Evolutionary conservation across 1,140 invertebrate species (phyloP).

Genomic region (Phymastichus coffea): DNA sequence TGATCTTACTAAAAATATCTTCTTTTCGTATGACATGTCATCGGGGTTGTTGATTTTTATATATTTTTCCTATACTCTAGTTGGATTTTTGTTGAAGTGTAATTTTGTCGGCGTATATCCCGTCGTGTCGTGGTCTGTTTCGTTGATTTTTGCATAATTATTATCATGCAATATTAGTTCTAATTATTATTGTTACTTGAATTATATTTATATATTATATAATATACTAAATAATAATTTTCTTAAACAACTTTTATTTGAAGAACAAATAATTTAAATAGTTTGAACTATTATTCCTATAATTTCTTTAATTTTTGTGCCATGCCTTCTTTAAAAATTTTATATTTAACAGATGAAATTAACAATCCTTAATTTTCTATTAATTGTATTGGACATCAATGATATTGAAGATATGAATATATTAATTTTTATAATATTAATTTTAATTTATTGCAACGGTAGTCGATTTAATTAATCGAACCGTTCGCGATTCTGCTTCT

Average conservation of each 20-base stretch:
- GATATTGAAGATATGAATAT: conserved; percentile 71
- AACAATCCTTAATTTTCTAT: conserved; percentile 57
- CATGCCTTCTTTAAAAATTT: conserved; percentile 60
- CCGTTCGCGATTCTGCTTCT: no score
- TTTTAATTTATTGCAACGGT: no score
- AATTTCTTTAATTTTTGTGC: conserved; percentile 65
- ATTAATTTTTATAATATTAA: conserved; percentile 61
- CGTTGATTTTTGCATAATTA: no score
- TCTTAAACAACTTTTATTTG: conserved; percentile 45
- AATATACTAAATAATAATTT: conserved; percentile 58
- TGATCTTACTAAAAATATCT: no score
- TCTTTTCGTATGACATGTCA: no score
- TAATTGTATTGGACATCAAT: conserved; percentile 68
- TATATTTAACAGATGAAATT: conserved; percentile 66
- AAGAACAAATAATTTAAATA: conserved; percentile 59
- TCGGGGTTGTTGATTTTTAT: no score
- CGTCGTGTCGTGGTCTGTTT: no score
- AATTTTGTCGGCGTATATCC: no score
- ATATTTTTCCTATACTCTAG: no score
- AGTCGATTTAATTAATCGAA: no score
- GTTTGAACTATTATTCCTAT: conserved; percentile 52
- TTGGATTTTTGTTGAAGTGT: no score
- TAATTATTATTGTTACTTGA: conserved; percentile 35
- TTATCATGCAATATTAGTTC: conserved; percentile 38
- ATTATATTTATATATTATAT: conserved; percentile 63